A percentile compares a stretch with the other conserved stretches of the same genome.
Conservation (phyloP, 2,113 vertebrate genomes). For the Crotalus horridus region DNA sequence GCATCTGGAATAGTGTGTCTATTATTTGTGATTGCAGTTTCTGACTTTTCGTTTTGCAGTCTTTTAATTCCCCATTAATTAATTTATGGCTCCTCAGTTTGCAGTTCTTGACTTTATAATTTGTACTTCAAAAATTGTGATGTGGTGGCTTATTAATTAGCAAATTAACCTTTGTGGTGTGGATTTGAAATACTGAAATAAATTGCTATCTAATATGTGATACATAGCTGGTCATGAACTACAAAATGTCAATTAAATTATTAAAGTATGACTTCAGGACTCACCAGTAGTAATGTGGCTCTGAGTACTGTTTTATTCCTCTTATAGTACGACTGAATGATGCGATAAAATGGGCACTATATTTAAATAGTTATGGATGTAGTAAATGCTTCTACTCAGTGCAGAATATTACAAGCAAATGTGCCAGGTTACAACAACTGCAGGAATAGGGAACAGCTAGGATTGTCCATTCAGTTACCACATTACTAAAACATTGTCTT, state of each 20-base stretch:
- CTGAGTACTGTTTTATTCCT: neutral
- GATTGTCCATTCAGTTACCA: neutral
- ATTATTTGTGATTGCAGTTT: slow-evolving; percentile 21
- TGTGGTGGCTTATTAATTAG: slow-evolving; percentile 13
- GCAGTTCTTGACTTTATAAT: slow-evolving; percentile 34
- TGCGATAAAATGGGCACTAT: neutral
- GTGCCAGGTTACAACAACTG: neutral
- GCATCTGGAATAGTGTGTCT: slow-evolving; percentile 2
- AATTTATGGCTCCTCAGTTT: slow-evolving; percentile 27
- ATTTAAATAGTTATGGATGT: neutral
- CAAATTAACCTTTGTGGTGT: slow-evolving; percentile 26
- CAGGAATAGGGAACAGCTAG: neutral
- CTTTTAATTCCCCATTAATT: slow-evolving; percentile 37
- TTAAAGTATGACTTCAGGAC: slow-evolving; percentile 5
- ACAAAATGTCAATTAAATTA: slow-evolving; percentile 17
- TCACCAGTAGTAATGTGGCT: neutral
- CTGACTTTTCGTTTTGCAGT: slow-evolving; percentile 13
- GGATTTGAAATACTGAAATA: slow-evolving; percentile 8
- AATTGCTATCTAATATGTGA: slow-evolving; percentile 21
- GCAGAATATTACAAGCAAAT: neutral
- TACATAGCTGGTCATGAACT: slow-evolving; percentile 18
- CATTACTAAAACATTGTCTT: neutral
- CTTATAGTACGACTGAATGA: neutral
- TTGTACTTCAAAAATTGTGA: slow-evolving; percentile 34
- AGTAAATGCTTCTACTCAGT: neutral